Conservation (phyloP, 2,113 vertebrate genomes). For the Sula dactylatra region DNA sequence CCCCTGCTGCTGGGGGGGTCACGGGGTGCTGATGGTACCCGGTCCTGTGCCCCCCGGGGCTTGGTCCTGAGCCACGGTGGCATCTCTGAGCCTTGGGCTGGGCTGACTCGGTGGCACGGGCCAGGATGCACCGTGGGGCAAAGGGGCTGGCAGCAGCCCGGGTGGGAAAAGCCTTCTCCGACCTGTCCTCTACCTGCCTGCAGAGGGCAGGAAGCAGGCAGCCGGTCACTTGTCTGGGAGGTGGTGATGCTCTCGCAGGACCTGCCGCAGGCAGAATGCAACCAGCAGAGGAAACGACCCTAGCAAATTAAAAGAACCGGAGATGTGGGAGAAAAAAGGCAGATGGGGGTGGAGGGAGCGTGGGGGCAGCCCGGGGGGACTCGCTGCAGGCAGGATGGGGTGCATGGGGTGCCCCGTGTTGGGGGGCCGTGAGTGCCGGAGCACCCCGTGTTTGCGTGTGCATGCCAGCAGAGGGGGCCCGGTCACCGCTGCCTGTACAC, state of each 20-base stretch:
- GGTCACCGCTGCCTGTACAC: not conserved
- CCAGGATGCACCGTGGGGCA: too few relatives aligned
- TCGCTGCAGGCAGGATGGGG: too few relatives aligned
- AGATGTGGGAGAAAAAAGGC: too few relatives aligned
- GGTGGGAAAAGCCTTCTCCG: not conserved
- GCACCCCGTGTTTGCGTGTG: not conserved
- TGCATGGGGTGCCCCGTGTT: too few relatives aligned
- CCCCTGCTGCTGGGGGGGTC: not conserved
- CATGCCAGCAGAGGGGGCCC: not conserved
- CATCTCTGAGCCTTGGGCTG: not conserved
- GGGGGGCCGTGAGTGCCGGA: not conserved
- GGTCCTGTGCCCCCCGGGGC: not conserved
- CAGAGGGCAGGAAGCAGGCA: not conserved
- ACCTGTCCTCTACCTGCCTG: not conserved
- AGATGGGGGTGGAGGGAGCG: too few relatives aligned
- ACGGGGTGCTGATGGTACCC: rapidly evolving
- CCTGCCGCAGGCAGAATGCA: not conserved
- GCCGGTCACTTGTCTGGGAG: not conserved
- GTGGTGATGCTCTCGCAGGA: not conserved
- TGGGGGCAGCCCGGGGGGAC: too few relatives aligned
- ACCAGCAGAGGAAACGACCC: not conserved
- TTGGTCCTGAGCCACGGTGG: too few relatives aligned
- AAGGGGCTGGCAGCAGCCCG: not conserved
- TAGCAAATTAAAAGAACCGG: too few relatives aligned
- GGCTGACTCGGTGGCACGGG: not conserved